Conservation (phyloP, 2,113 vertebrate genomes). For the human region GRCh38 chr4:32376001-32376500, state of each 20-base stretch:
- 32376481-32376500: background rate
- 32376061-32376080: background rate
- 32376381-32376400: background rate
- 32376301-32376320: background rate
- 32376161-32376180: background rate
- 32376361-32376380: background rate
- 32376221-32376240: background rate
- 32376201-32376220: background rate
- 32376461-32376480: background rate
- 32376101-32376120: background rate
- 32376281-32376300: background rate
- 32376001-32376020: background rate
- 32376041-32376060: background rate
- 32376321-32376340: background rate
- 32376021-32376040: background rate
- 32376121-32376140: background rate
- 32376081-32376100: background rate
- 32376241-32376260: background rate
- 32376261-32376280: background rate
- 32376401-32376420: background rate
- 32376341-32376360: background rate
- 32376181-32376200: background rate
- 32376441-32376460: background rate
- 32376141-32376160: background rate
- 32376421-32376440: background rate